Evolutionary conservation across 2,113 vertebrate species (phyloP).

Genomic region (Nothoprocta pentlandii): DNA sequence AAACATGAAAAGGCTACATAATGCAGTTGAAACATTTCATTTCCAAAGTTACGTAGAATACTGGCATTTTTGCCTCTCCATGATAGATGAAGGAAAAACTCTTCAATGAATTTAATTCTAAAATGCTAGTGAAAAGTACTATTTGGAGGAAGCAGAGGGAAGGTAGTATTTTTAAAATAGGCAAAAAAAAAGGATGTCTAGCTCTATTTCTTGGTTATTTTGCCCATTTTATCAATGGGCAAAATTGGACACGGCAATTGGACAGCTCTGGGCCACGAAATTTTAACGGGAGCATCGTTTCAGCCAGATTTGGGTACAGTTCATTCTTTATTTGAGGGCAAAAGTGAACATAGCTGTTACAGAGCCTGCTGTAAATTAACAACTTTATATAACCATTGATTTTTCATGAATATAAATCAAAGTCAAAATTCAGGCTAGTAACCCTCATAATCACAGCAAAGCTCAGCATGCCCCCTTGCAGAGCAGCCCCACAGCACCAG

Average conservation of each 20-base stretch:
- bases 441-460: neutral
- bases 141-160: rapidly evolving
- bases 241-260: neutral
- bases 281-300: neutral
- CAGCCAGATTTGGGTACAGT: neutral
- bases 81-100: constrained; percentile 15
- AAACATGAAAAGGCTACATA: neutral
- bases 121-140: neutral
- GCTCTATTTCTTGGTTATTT: neutral
- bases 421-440: neutral
- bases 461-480: neutral
- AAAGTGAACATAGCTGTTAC: neutral
- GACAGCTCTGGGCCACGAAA: neutral
- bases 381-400: neutral
- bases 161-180: neutral
- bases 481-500: too few species aligned
- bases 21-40: constrained; percentile 7
- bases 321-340: neutral
- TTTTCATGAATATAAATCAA: neutral
- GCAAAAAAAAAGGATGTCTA: neutral
- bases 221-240: neutral
- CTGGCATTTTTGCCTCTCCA: too few species aligned
- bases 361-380: neutral
- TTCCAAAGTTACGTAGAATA: too few species aligned
- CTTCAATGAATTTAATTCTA: neutral